Percentiles rank a stretch among this genome's conserved stretches.
phyloP scores from a whole-genome alignment of 2,113 vertebrate genomes.

The Uria aalge region DNA sequence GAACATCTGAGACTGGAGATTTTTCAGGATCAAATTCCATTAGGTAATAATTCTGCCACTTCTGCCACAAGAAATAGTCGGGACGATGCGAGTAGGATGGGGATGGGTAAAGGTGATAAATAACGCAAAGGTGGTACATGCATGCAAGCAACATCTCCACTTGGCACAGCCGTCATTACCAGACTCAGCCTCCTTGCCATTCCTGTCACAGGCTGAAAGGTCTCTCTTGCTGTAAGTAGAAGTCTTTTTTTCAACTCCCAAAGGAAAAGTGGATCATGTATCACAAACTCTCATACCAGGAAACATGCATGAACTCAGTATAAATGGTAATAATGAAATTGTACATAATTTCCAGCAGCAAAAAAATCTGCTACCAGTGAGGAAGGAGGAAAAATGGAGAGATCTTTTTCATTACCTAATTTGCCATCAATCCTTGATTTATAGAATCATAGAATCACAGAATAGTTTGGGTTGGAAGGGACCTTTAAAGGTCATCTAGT shows the following conservation, averaged over 20 bases:
- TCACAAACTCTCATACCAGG: neutral
- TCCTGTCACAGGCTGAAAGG: neutral
- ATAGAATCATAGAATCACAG: neutral
- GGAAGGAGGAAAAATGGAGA: neutral
- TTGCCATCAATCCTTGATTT: neutral
- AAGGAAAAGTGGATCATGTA: neutral
- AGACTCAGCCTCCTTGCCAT: fast-evolving
- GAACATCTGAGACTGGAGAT: neutral
- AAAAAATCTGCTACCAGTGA: neutral
- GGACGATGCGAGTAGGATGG: neutral
- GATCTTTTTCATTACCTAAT: neutral
- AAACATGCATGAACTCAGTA: neutral
- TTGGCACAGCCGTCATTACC: neutral
- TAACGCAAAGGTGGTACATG: neutral
- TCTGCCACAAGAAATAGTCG: neutral
- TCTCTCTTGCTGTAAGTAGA: neutral
- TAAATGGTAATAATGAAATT: neutral
- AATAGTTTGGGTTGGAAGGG: neutral
- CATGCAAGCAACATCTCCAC: neutral
- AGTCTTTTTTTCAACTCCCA: neutral
- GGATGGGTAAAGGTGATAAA: neutral
- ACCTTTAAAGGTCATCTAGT: neutral
- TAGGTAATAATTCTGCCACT: neutral
- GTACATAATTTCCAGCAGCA: neutral
- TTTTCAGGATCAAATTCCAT: neutral